Percentiles rank a stretch among this genome's conserved stretches.
These are phyloP conservation scores for Piezodorus guildinii DNA, from an alignment of 1,140 invertebrate species.

Conservation along the genomic window DNA sequence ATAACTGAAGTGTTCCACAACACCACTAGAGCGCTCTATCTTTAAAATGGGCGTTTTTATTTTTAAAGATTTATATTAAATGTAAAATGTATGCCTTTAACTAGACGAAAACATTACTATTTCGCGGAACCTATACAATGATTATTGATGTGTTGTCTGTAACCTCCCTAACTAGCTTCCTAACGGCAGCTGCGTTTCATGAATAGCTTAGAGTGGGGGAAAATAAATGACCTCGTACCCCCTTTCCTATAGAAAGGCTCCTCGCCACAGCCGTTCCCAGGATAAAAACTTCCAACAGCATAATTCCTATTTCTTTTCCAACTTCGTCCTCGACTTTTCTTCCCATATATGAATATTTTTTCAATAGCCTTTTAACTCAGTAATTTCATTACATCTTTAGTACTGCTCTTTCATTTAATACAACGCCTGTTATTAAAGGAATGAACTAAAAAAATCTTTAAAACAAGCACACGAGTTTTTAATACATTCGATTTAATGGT, in stretches of 20 bases:
- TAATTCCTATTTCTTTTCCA: conserved; percentile 6
- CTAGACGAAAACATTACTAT: neutral
- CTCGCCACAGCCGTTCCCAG: conserved; percentile 6
- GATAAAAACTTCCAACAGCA: conserved; percentile 9
- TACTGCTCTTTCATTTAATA: too few species aligned
- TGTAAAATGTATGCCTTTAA: neutral
- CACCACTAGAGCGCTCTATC: conserved; percentile 22
- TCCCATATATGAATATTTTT: conserved; percentile 3
- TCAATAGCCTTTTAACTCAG: neutral
- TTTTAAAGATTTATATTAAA: conserved; percentile 8
- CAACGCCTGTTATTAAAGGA: too few species aligned
- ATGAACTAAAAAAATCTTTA: too few species aligned
- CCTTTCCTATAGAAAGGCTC: conserved; percentile 12
- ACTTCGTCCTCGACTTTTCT: conserved; percentile 7
- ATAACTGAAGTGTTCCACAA: conserved; percentile 24
- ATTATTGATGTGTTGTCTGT: conserved; percentile 14
- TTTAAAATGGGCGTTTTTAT: conserved; percentile 8
- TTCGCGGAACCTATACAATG: neutral
- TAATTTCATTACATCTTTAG: neutral
- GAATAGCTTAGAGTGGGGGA: conserved; percentile 19
- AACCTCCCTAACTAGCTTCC: conserved; percentile 19
- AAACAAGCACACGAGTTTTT: too few species aligned
- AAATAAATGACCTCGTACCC: conserved; percentile 22
- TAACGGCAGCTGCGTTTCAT: conserved; percentile 14
- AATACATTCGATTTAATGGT: too few species aligned